Percentiles rank a stretch among this genome's conserved stretches.
Evolutionary conservation across 2,113 vertebrate species (phyloP).

Genomic region (Pandion haliaetus): DNA sequence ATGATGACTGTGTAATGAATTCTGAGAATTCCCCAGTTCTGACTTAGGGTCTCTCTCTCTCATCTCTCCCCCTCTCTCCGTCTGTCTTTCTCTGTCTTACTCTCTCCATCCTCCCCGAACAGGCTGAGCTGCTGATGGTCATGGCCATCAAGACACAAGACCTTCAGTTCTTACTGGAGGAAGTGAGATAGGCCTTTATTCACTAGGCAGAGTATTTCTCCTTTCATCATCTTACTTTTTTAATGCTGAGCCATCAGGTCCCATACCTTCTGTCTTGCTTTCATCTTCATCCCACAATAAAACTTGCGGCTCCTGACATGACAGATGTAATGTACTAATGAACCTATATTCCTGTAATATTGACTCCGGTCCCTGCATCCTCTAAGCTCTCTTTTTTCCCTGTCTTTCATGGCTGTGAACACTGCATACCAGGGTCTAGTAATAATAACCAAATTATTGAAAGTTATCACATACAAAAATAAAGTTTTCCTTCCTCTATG

Average conservation of each 20-base stretch:
- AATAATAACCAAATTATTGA: neutral
- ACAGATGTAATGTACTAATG: neutral
- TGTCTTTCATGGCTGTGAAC: neutral
- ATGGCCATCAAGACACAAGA: neutral
- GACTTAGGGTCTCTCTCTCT: neutral
- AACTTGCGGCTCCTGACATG: fast-evolving
- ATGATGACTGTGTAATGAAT: neutral
- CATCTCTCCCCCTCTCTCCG: neutral
- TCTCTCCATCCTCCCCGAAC: neutral
- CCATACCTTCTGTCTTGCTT: neutral
- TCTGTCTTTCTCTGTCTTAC: neutral
- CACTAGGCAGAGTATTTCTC: neutral
- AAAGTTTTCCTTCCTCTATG: slow-evolving; percentile 21
- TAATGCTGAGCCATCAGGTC: neutral
- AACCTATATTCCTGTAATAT: neutral
- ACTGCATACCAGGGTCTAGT: neutral
- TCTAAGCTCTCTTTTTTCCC: neutral
- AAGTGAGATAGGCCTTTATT: neutral
- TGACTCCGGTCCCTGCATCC: neutral
- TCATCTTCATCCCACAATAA: neutral
- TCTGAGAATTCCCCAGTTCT: neutral
- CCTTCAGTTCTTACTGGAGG: neutral
- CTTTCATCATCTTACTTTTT: neutral
- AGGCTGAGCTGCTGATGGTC: neutral
- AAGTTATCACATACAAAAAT: neutral